Base-by-base conservation (phyloP, 2,888 invertebrate species). In the Chymomyza caudatula region DNA sequence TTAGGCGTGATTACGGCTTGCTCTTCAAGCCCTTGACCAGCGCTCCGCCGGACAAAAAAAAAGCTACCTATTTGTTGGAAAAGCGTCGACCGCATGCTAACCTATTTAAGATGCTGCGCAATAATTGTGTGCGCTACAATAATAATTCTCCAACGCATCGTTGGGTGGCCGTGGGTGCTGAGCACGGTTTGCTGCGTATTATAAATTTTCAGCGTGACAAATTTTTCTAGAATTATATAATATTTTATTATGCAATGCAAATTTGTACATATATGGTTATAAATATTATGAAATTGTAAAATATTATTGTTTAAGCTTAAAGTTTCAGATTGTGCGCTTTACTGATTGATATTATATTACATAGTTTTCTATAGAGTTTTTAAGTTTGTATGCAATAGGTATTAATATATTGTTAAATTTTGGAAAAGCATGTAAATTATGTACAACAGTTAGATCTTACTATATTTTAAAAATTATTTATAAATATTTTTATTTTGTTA, bases 101-200 rank as follows among this genome's bases (percentile, higher is more conserved):
- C 65, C 42, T 86, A 2, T 37, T 69, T 4, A 72, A 70, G 6
- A 73, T 83, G 20, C 78, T 83, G 59, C 87, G 88, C 4, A 74
- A 87, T 15, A 90, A 88, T 66, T 74, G 75, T 6, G 71, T 88
- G 37, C 79, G 83, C 19, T 89, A 83, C 65, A 90, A 90, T 76
- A 74, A 79, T 51, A 90, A 90, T 72, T 23, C 53, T 25, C 60
- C 68, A 2, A 80, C 76, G 3, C 65, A 73, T 5, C 62, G 76
- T 25, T 82, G 88, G 65, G 62, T 87, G 53, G 90, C 90, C 8
- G 64, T 82, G 17, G 90, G 90, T 8, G 89, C 89, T 57, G 89
- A 90, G 63, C 88, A 89, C 66, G 90, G 90, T 17, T 74, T 90
- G 23, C 15, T 90, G 15, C 83, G 90, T 11, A 74, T 89, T 15